Base-by-base conservation (phyloP, 2,888 invertebrate species). In the Drosophila quinaria region DNA sequence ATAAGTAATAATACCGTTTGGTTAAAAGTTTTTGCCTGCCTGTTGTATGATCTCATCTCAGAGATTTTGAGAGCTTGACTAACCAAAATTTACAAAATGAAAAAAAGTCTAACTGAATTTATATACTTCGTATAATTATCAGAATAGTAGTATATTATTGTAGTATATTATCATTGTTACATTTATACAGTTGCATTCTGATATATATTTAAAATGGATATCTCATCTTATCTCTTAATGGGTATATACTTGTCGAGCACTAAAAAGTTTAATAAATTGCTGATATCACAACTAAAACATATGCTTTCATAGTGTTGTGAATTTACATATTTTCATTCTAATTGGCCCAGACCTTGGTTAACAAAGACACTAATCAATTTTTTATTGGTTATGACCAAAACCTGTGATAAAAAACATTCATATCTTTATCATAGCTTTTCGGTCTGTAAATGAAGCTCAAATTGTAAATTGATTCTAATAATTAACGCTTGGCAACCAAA, bases 301-400 rank as follows among this genome's bases (percentile, higher is more conserved):
- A 15, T 58, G 19, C 47, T 56, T 44, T 15, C 46, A 47, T 29
- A 59, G 33, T 69, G 8, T 22, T 55, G 39, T 47, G 15, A 41
- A 31, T 13, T 10, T 19, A 39, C 35, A n/a, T n/a, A 35, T n/a
- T 2, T 25, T 62, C 10, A 4, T 25, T 52, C 42, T 55, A 35
- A 50, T 66, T 58, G 59, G 10, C 35, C n/a, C 25, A 68, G 68
- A 41, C 72, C 70, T 74, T 65, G 52, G 65, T 35, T 71, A 68
- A 68, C 52, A 64, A 54, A 41, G 25, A 41, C 10, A 41, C 5
- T 15, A 31, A 44, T 50, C 29, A 17, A 42, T 46, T 41, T 41
- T 37, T 15, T 33, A 42, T 59, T 55, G 67, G n/a, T 52, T 59
- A 11, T 59, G 33, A 15, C 51, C 31, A 49, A 35, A 44, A 59